Evolutionary conservation across 2,113 vertebrate species (phyloP).

Genomic region (Alligator mississippiensis): DNA sequence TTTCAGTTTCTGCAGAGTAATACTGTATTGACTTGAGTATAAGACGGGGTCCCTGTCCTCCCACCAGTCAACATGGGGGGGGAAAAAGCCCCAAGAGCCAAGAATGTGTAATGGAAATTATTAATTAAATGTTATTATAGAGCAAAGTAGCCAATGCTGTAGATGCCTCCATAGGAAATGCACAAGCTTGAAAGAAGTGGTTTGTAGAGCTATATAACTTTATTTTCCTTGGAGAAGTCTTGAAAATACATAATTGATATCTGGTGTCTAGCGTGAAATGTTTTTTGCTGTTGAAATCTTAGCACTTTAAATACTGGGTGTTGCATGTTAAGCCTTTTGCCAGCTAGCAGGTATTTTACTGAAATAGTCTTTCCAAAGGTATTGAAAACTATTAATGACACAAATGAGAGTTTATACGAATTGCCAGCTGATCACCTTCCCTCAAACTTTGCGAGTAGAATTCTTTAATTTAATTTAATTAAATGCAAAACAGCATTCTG

Average conservation of each 20-base stretch:
- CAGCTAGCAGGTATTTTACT: background rate
- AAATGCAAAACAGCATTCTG: background rate
- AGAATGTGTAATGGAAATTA: constrained; percentile 1
- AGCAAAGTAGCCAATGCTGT: background rate
- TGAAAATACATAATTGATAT: background rate
- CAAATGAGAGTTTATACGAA: background rate
- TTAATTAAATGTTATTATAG: background rate
- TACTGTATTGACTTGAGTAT: background rate
- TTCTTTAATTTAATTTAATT: background rate
- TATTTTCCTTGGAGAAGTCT: background rate
- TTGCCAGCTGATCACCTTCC: constrained; percentile 12
- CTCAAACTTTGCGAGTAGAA: background rate
- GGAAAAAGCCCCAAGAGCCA: background rate
- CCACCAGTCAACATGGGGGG: too few species aligned
- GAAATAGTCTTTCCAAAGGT: background rate
- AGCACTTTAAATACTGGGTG: background rate
- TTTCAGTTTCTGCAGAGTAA: background rate
- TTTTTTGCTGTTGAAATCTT: background rate
- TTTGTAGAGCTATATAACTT: background rate
- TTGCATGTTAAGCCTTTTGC: background rate
- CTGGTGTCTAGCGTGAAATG: background rate
- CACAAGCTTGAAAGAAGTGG: background rate
- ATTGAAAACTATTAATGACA: background rate
- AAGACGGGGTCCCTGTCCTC: too few species aligned
- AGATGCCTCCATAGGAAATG: background rate